phyloP scores from a whole-genome alignment of 2,797 vertebrate species.

The Botia almorhae region DNA sequence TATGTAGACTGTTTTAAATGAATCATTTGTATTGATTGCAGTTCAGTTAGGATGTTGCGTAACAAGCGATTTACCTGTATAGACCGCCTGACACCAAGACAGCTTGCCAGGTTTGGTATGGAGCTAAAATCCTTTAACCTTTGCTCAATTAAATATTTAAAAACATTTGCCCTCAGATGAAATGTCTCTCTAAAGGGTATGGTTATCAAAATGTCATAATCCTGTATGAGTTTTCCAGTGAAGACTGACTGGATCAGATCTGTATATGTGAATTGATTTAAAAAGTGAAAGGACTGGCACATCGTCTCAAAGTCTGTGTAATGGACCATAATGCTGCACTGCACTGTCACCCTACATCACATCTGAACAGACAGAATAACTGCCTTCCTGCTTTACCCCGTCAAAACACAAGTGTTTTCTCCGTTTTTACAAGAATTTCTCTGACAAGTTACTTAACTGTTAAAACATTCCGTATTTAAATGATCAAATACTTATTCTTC shows the following conservation, averaged over 20 bases:
- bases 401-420: neutral
- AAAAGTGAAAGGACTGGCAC: constrained; percentile 54
- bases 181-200: neutral
- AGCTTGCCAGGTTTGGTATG: neutral
- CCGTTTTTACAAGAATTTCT: constrained; percentile 12
- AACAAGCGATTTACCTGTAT: neutral
- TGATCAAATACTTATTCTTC: neutral
- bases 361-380: constrained; percentile 27
- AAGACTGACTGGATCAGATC: constrained; percentile 37
- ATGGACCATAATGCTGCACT: constrained; percentile 46
- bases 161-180: constrained; percentile 5
- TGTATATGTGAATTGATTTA: constrained; percentile 42
- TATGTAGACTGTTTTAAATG: constrained; percentile 10
- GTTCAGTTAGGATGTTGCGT: neutral
- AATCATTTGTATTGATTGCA: neutral
- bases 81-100: neutral
- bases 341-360: constrained; percentile 51
- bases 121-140: constrained; percentile 13
- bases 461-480: constrained; percentile 15
- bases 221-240: constrained; percentile 41
- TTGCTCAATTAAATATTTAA: constrained; percentile 18
- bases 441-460: constrained; percentile 11
- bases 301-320: constrained; percentile 29
- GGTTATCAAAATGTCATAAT: constrained; percentile 56
- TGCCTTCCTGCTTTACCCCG: neutral